Evolutionary conservation across 2,797 vertebrate genomes (phyloP).

Genomic region (Typhlichthys eigenmanni): DNA sequence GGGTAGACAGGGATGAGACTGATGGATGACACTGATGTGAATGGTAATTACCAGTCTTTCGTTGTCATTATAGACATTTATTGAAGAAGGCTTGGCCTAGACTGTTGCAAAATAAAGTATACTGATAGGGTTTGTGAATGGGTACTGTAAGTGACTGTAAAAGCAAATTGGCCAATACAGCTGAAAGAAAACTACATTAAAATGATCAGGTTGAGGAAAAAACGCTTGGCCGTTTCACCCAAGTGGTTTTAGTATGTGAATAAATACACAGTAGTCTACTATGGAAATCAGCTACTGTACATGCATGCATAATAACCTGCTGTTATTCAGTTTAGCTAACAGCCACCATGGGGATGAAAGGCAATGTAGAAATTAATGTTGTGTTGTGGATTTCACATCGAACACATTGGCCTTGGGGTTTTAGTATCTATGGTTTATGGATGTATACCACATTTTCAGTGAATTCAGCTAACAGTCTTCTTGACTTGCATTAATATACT

Average conservation of each 20-base stretch:
- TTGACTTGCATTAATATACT: slow-evolving; percentile 11
- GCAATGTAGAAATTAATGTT: slow-evolving; percentile 65
- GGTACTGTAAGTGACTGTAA: slow-evolving; percentile 35
- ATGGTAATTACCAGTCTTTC: slow-evolving; percentile 14
- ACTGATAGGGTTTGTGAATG: slow-evolving; percentile 20
- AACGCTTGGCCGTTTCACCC: slow-evolving; percentile 18
- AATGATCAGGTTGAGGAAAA: not conserved
- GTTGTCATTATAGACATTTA: slow-evolving; percentile 8
- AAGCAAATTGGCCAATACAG: slow-evolving; percentile 12
- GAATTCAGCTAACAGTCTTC: slow-evolving; percentile 19
- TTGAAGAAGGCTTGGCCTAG: slow-evolving; percentile 7
- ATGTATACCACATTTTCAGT: slow-evolving; percentile 27
- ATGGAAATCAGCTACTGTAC: slow-evolving; percentile 34
- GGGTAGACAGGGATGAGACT: slow-evolving; percentile 34
- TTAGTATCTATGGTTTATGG: slow-evolving; percentile 30
- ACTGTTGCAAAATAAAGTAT: not conserved
- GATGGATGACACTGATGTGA: slow-evolving; percentile 2
- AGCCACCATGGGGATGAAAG: slow-evolving; percentile 62
- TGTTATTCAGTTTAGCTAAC: slow-evolving; percentile 30
- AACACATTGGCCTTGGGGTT: slow-evolving; percentile 7
- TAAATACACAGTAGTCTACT: slow-evolving; percentile 30
- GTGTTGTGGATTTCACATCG: slow-evolving; percentile 26
- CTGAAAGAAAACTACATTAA: slow-evolving; percentile 8
- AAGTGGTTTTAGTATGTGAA: slow-evolving; percentile 44
- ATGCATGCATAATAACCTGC: slow-evolving; percentile 1